phyloP scores from a whole-genome alignment of 2,888 invertebrate species.

The Megamerina dolium region DNA sequence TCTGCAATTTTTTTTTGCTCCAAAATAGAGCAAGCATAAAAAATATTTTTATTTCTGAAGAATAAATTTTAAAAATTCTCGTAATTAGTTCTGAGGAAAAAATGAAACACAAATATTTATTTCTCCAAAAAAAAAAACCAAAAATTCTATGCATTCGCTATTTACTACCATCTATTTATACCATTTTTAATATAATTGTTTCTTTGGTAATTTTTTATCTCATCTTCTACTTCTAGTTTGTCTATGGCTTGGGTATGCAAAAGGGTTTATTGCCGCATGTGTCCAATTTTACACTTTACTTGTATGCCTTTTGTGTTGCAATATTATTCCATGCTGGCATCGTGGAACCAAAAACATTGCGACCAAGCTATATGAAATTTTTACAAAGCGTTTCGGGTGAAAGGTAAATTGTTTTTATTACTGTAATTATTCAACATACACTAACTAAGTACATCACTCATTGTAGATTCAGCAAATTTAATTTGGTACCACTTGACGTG shows the following conservation, averaged over 20 bases:
- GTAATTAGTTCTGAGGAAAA: too few species aligned
- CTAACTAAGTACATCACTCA: too few species aligned
- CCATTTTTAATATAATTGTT: neutral
- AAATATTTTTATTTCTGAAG: too few species aligned
- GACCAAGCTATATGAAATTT: slow-evolving; percentile 80
- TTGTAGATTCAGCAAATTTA: slow-evolving; percentile 56
- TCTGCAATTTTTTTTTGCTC: too few species aligned
- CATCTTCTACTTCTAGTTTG: slow-evolving; percentile 50
- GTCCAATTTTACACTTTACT: slow-evolving; percentile 62
- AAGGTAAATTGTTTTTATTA: slow-evolving; percentile 51
- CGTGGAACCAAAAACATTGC: slow-evolving; percentile 69
- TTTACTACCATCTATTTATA: too few species aligned
- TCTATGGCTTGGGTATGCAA: slow-evolving; percentile 67
- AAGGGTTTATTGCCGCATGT: slow-evolving; percentile 61
- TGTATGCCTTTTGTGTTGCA: slow-evolving; percentile 73
- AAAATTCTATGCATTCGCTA: too few species aligned
- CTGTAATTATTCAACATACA: neutral
- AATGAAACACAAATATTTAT: too few species aligned
- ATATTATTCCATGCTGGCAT: slow-evolving; percentile 72
- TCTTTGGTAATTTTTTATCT: too few species aligned
- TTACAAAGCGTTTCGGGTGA: slow-evolving; percentile 67
- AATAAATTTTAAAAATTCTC: too few species aligned
- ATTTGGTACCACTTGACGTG: slow-evolving; percentile 54
- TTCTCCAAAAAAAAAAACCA: too few species aligned
- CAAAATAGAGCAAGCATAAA: too few species aligned